Conservation (phyloP, 2,797 vertebrate species). For the Acomys russatus region DNA sequence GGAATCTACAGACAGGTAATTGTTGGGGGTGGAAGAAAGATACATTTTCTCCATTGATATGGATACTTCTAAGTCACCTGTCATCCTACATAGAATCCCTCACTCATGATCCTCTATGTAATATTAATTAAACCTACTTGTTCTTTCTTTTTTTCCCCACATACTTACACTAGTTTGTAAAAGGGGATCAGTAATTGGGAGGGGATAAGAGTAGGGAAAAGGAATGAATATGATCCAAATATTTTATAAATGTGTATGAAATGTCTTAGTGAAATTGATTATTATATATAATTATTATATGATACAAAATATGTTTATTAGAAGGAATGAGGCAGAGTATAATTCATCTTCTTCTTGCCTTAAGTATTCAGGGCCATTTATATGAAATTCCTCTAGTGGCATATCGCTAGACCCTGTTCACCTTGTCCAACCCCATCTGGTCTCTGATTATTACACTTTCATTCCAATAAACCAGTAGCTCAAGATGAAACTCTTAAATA, state of each 20-base stretch:
- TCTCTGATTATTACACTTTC: neutral
- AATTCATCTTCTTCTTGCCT: neutral
- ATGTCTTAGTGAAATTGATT: neutral
- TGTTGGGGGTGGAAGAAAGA: neutral
- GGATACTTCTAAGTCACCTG: neutral
- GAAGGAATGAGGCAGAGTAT: neutral
- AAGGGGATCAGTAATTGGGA: neutral
- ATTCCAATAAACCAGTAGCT: neutral
- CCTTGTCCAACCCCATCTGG: neutral
- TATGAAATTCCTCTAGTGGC: neutral
- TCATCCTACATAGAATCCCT: neutral
- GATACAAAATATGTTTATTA: neutral
- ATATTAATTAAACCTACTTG: neutral
- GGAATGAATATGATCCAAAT: neutral
- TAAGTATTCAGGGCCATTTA: neutral
- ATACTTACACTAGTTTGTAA: neutral
- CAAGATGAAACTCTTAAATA: neutral
- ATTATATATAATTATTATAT: neutral
- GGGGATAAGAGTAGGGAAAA: neutral
- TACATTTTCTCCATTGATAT: neutral
- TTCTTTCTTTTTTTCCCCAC: no score
- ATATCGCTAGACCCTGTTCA: accelerated
- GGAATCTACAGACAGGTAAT: neutral
- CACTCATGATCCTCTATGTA: neutral
- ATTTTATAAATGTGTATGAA: neutral